Percentiles rank a stretch among this genome's conserved stretches.
phyloP scores from a whole-genome alignment of 2,888 invertebrate genomes.

The Ophion ellenae region DNA sequence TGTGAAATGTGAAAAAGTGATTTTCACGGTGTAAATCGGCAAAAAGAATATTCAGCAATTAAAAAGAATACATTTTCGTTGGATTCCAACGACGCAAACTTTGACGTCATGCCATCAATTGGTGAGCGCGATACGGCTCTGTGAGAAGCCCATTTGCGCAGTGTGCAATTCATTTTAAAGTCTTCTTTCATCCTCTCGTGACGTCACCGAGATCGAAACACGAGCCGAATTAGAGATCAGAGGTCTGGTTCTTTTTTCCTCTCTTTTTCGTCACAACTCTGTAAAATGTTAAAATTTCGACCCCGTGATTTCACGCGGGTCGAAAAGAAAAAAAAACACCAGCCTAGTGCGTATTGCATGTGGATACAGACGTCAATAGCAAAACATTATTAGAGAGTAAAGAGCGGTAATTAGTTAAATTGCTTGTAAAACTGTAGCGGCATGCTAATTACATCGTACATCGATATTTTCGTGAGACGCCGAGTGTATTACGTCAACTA shows the following conservation, averaged over 20 bases:
- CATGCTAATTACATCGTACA: slow-evolving; percentile 47
- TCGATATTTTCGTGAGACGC: not conserved
- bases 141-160: not conserved
- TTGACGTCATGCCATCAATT: not conserved
- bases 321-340: not conserved
- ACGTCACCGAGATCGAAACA: too few relatives aligned
- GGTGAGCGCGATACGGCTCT: not conserved
- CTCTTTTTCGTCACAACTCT: too few relatives aligned
- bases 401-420: slow-evolving; percentile 36
- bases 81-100: too few relatives aligned
- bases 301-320: not conserved
- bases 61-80: too few relatives aligned
- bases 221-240: too few relatives aligned
- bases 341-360: not conserved
- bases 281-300: too few relatives aligned
- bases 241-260: too few relatives aligned
- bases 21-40: too few relatives aligned
- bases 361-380: not conserved
- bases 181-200: not conserved
- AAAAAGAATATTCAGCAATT: too few relatives aligned
- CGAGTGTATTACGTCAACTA: not conserved
- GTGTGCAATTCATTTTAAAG: not conserved
- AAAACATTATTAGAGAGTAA: slow-evolving; percentile 34
- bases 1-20: too few relatives aligned
- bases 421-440: slow-evolving; percentile 17